Conservation (phyloP, 2,888 invertebrate species). For the Melitaea athalia region DNA sequence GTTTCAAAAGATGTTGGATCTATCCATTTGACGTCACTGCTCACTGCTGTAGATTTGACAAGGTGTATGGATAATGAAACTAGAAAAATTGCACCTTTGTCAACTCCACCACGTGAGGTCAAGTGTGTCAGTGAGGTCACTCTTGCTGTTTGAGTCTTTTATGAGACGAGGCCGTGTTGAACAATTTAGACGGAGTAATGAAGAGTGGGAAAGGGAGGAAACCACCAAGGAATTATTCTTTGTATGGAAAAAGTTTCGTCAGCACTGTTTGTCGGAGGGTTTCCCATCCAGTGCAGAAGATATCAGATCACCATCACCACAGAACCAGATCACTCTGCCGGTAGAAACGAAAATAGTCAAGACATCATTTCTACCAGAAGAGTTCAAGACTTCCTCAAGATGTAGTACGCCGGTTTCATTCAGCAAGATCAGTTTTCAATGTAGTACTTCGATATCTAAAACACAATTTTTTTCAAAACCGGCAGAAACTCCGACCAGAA, state of each 20-base stretch:
- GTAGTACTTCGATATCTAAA: slow-evolving; percentile 9
- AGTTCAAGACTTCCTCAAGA: too few relatives aligned
- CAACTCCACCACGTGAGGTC: slow-evolving; percentile 3
- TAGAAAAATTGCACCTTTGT: slow-evolving; percentile 5
- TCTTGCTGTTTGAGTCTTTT: slow-evolving; percentile 5
- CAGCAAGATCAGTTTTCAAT: neutral
- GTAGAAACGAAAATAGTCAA: too few relatives aligned
- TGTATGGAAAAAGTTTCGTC: slow-evolving; percentile 9
- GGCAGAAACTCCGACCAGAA: slow-evolving; percentile 13
- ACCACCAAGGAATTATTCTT: slow-evolving; percentile 6
- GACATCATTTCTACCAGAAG: too few relatives aligned
- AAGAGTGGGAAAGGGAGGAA: slow-evolving; percentile 5
- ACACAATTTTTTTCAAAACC: slow-evolving; percentile 7
- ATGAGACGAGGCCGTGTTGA: slow-evolving; percentile 6
- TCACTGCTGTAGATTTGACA: slow-evolving; percentile 10
- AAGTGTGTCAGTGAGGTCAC: neutral
- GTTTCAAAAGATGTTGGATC: slow-evolving; percentile 2
- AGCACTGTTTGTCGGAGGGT: slow-evolving; percentile 13
- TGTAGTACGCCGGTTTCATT: neutral
- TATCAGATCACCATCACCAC: too few relatives aligned
- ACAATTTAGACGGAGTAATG: slow-evolving; percentile 8
- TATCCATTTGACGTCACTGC: slow-evolving; percentile 9
- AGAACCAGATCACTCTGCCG: too few relatives aligned
- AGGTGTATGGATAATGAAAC: slow-evolving; percentile 10
- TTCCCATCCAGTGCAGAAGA: neutral